Evolutionary conservation across 2,113 vertebrate genomes (phyloP).

Genomic region (Cyprinodon brontotheroides): DNA sequence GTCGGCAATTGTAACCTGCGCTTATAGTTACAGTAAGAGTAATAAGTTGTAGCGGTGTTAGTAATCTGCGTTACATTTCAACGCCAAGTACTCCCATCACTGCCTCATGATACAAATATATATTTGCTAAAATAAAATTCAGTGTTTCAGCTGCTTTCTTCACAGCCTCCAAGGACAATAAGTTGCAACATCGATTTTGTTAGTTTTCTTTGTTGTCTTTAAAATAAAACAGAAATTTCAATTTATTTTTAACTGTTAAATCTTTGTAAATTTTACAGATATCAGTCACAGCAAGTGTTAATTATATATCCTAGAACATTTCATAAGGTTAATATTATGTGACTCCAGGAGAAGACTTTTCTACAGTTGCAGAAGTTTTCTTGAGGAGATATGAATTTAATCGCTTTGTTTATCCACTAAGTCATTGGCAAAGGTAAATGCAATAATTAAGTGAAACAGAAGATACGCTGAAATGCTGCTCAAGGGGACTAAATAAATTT

Average conservation of each 20-base stretch:
- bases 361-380: background rate
- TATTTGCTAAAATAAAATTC: background rate
- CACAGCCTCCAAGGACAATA: background rate
- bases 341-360: background rate
- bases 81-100: too few relatives aligned
- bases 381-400: background rate
- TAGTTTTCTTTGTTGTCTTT: background rate
- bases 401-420: background rate
- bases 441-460: background rate
- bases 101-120: too few relatives aligned
- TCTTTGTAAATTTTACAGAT: too few relatives aligned
- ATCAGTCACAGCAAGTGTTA: too few relatives aligned
- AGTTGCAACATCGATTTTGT: background rate
- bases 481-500: slow-evolving; percentile 18
- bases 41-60: too few relatives aligned
- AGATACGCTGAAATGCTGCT: slow-evolving; percentile 16
- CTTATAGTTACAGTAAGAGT: too few relatives aligned
- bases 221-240: too few relatives aligned
- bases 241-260: background rate
- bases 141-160: background rate
- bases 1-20: too few relatives aligned
- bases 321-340: too few relatives aligned
- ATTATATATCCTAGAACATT: too few relatives aligned
- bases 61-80: too few relatives aligned
- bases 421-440: slow-evolving; percentile 7